A percentile compares a stretch with the other conserved stretches of the same genome.
phyloP scores from a whole-genome alignment of 2,797 vertebrate species.

The Meda fulgida region DNA sequence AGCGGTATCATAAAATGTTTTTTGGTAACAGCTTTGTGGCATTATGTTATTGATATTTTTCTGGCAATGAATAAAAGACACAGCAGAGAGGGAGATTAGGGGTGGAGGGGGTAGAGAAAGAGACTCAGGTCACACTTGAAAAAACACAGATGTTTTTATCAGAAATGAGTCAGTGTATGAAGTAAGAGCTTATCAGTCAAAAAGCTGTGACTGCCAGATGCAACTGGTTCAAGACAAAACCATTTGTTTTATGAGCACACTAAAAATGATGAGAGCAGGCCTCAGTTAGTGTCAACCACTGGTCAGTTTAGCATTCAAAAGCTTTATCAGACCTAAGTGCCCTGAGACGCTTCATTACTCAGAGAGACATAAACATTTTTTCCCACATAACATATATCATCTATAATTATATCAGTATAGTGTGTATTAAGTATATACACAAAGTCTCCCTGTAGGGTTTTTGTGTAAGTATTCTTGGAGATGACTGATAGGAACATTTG shows the following conservation, averaged over 20 bases:
- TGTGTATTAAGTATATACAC: background rate
- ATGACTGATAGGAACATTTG: background rate
- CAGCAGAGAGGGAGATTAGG: slow-evolving; percentile 33
- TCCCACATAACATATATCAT: background rate
- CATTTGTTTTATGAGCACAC: slow-evolving; percentile 71
- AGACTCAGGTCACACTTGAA: slow-evolving; percentile 73
- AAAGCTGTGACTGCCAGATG: slow-evolving; percentile 72
- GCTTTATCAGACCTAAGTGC: slow-evolving; percentile 43
- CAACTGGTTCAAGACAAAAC: slow-evolving; percentile 70
- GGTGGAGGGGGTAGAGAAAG: slow-evolving; percentile 60
- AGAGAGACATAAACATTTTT: slow-evolving; percentile 16
- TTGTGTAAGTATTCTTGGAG: background rate
- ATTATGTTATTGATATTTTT: slow-evolving; percentile 74
- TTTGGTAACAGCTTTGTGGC: slow-evolving; percentile 67
- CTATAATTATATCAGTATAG: background rate
- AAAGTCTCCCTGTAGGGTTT: background rate
- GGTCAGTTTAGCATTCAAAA: slow-evolving; percentile 67
- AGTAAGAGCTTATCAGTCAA: slow-evolving; percentile 71
- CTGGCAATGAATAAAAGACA: slow-evolving; percentile 71
- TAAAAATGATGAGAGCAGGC: slow-evolving; percentile 67
- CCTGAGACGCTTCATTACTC: slow-evolving; percentile 10
- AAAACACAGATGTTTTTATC: slow-evolving; percentile 83
- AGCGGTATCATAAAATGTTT: slow-evolving; percentile 61
- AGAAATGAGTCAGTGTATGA: slow-evolving; percentile 78
- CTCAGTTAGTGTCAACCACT: slow-evolving; percentile 67